Percentiles rank a stretch among this genome's conserved stretches.
Conservation (phyloP, 2,888 invertebrate species). For the Zaprionus obscuricornis region DNA sequence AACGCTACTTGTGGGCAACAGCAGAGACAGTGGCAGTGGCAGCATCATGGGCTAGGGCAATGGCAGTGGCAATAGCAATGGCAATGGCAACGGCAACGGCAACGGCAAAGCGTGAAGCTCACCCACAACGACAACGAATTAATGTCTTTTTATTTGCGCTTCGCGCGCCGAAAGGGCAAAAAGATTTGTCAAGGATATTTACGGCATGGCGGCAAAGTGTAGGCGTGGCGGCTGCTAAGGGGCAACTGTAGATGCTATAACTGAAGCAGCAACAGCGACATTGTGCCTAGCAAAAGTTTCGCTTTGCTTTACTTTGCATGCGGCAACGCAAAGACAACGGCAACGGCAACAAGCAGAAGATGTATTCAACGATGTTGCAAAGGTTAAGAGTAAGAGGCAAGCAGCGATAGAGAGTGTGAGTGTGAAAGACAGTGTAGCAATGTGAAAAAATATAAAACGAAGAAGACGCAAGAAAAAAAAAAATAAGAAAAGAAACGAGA, state of each 20-base stretch:
- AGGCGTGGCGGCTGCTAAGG: not conserved
- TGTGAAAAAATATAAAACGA: constrained; percentile 5
- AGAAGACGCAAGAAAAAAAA: constrained; percentile 10
- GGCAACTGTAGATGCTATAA: not conserved
- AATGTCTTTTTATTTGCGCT: constrained; percentile 74
- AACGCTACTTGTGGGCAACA: constrained; percentile 38
- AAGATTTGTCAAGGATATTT: constrained; percentile 77
- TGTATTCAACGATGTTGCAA: constrained; percentile 10
- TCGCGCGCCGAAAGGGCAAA: constrained; percentile 71
- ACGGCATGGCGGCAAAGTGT: constrained; percentile 43
- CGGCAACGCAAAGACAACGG: constrained; percentile 5
- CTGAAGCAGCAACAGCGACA: constrained; percentile 2
- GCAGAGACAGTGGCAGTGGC: not conserved
- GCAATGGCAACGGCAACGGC: constrained; percentile 13
- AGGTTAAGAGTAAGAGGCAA: not conserved
- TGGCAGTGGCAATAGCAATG: constrained; percentile 5
- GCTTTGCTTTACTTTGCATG: constrained; percentile 54
- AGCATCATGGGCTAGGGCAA: no score
- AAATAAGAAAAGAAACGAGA: constrained; percentile 12
- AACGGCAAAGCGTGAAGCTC: constrained; percentile 27
- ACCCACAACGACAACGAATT: constrained; percentile 69
- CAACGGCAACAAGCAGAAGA: constrained; percentile 1
- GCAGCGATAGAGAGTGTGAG: not conserved
- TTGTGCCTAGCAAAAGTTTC: not conserved
- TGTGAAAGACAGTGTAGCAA: not conserved